A percentile compares a stretch with the other conserved stretches of the same genome.
Conservation (phyloP, 2,113 vertebrate genomes). For the Mixornis gularis region DNA sequence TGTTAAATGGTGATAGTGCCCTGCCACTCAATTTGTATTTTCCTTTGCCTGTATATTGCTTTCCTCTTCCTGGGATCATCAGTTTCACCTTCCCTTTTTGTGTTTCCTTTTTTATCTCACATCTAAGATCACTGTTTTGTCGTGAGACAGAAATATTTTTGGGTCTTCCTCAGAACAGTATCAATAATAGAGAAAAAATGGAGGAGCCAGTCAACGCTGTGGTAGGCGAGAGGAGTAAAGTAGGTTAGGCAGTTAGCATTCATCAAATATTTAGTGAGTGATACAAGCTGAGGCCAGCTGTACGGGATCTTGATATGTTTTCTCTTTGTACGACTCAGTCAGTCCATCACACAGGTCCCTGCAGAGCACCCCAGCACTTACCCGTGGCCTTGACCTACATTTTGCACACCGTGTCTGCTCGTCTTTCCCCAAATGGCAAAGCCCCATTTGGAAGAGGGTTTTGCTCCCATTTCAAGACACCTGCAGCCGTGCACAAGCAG, state of each 20-base stretch:
- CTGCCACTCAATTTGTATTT: not conserved
- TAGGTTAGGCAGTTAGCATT: not conserved
- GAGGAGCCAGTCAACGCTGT: not conserved
- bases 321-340: not conserved
- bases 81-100: not conserved
- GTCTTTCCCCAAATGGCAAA: not conserved
- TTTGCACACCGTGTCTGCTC: rapidly evolving
- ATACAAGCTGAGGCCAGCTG: not conserved
- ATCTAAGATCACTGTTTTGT: not conserved
- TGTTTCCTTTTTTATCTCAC: not conserved
- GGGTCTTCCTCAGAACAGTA: not conserved
- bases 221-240: not conserved
- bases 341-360: not conserved
- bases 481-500: rapidly evolving
- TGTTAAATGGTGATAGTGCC: not conserved
- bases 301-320: not conserved
- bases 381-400: not conserved
- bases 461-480: not conserved
- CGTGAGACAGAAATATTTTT: rapidly evolving
- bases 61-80: not conserved
- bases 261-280: slow-evolving; percentile 2
- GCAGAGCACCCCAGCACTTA: not conserved
- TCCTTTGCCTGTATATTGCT: not conserved
- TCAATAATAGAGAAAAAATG: not conserved
- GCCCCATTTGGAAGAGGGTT: not conserved